Evolutionary conservation across 1,140 invertebrate genomes (phyloP).

Genomic region (Drosophila repleta): DNA sequence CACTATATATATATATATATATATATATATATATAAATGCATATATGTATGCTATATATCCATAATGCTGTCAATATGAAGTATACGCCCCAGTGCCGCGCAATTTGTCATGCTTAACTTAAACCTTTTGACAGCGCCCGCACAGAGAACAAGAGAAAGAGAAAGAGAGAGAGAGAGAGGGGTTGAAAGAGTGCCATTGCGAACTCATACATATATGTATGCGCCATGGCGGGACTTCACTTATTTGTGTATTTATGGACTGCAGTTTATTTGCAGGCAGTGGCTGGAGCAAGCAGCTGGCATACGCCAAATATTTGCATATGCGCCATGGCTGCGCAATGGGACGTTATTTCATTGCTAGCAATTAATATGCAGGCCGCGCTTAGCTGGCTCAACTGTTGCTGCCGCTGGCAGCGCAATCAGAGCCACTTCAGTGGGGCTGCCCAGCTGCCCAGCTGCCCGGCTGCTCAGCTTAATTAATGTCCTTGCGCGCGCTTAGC

Average conservation of each 20-base stretch:
- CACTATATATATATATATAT: slow-evolving; percentile 3
- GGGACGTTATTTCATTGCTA: not conserved
- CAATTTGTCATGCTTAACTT: slow-evolving; percentile 75
- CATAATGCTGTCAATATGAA: slow-evolving; percentile 49
- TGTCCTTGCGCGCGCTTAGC: slow-evolving; percentile 74
- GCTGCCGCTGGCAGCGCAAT: slow-evolving; percentile 37
- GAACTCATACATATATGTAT: slow-evolving; percentile 49
- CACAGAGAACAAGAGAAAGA: no score
- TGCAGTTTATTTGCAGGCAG: slow-evolving; percentile 57
- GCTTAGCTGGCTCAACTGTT: slow-evolving; percentile 36
- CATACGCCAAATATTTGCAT: slow-evolving; percentile 67
- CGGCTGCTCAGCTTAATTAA: slow-evolving; percentile 70
- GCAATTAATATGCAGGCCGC: slow-evolving; percentile 69
- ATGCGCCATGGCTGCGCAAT: slow-evolving; percentile 28
- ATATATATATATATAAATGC: not conserved
- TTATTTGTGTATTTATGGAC: slow-evolving; percentile 63
- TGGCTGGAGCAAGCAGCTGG: slow-evolving; percentile 33
- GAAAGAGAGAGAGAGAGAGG: not conserved
- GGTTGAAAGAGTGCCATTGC: not conserved
- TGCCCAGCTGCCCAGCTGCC: slow-evolving; percentile 17
- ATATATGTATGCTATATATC: not conserved
- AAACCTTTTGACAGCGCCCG: slow-evolving; percentile 54
- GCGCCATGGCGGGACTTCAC: slow-evolving; percentile 21
- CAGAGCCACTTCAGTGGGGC: slow-evolving; percentile 68
- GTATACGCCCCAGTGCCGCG: slow-evolving; percentile 45